A percentile compares a stretch with the other conserved stretches of the same genome.
These are phyloP conservation scores for Drosophila mulleri DNA, from an alignment of 2,888 invertebrate species.

Conservation along the genomic window DNA sequence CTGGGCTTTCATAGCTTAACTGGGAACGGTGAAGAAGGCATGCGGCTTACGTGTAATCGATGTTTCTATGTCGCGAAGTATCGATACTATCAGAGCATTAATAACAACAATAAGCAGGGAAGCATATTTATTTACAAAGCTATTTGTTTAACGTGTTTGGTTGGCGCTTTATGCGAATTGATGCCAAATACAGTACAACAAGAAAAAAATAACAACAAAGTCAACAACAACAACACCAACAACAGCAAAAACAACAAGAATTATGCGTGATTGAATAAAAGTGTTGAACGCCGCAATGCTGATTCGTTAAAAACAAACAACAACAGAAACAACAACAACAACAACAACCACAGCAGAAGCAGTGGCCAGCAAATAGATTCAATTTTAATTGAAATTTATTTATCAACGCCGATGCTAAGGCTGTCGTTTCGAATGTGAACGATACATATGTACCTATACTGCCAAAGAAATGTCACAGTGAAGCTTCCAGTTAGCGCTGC, in stretches of 20 bases:
- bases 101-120: constrained; percentile 28
- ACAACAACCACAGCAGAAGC: constrained; percentile 6
- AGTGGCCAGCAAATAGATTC: constrained; percentile 40
- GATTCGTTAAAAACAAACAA: constrained; percentile 21
- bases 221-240: not conserved
- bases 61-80: constrained; percentile 12
- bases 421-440: constrained; percentile 20
- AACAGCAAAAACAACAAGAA: not conserved
- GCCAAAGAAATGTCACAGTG: constrained; percentile 29
- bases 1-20: not conserved
- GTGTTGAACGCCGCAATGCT: constrained; percentile 20
- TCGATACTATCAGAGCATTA: constrained; percentile 29
- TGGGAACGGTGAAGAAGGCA: not conserved
- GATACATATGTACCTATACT: constrained; percentile 9
- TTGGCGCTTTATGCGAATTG: constrained; percentile 39
- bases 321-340: constrained; percentile 25
- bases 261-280: constrained; percentile 43
- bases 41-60: constrained; percentile 14
- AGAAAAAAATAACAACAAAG: not conserved
- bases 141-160: constrained; percentile 53
- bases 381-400: constrained; percentile 78
- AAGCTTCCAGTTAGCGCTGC: constrained; percentile 9
- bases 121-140: constrained; percentile 58
- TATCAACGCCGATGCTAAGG: constrained; percentile 32
- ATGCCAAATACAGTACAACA: constrained; percentile 19